These are phyloP conservation scores for Lordiphosa collinella DNA, from an alignment of 1,140 invertebrate species.

Conservation along the genomic window DNA sequence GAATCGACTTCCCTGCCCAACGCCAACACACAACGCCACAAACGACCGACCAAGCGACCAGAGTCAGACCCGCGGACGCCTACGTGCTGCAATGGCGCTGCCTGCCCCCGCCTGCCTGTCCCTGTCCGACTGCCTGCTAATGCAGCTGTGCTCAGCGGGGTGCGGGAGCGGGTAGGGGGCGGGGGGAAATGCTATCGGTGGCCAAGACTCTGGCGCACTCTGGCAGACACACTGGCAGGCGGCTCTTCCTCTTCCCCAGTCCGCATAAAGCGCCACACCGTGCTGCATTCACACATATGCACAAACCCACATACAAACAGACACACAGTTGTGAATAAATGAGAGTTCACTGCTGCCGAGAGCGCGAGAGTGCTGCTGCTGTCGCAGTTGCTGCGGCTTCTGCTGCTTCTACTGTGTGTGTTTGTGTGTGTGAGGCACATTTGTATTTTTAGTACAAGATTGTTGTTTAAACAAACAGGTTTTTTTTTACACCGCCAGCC, in stretches of 20 bases:
- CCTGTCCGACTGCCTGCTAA: too few species aligned
- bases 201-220: constrained; percentile 58
- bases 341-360: constrained; percentile 41
- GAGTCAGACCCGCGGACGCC: constrained; percentile 62
- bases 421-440: constrained; percentile 33
- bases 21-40: constrained; percentile 15
- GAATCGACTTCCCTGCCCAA: constrained; percentile 8
- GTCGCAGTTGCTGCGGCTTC: constrained; percentile 7
- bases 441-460: constrained; percentile 75
- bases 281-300: constrained; percentile 13
- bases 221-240: constrained; percentile 73
- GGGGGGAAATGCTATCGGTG: constrained; percentile 10
- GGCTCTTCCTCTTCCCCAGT: constrained; percentile 34
- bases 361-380: too few species aligned
- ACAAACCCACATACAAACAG: neutral
- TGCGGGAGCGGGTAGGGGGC: constrained; percentile 2
- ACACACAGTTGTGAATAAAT: constrained; percentile 11
- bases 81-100: constrained; percentile 63
- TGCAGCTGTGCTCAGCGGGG: constrained; percentile 42
- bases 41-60: constrained; percentile 23
- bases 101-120: too few species aligned
- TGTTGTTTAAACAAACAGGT: constrained; percentile 76
- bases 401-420: too few species aligned
- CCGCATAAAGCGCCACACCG: constrained; percentile 66
- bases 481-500: constrained; percentile 72